These are phyloP conservation scores for Oncorhynchus tshawytscha DNA, from an alignment of 2,113 vertebrate species.

Conservation along the genomic window DNA sequence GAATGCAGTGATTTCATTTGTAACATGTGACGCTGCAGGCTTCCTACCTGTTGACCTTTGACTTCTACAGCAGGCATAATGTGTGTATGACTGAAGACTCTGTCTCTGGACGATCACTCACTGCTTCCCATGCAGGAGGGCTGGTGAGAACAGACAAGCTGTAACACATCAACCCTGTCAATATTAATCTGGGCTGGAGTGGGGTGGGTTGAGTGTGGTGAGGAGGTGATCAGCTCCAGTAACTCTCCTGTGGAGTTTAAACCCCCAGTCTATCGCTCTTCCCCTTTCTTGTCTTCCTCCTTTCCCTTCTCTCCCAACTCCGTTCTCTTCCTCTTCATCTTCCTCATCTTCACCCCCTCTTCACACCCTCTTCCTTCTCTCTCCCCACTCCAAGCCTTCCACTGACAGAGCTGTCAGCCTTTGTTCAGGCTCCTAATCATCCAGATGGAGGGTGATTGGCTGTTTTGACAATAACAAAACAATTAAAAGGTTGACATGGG, in stretches of 20 bases:
- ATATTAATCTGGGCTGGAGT: background rate
- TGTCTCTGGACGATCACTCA: background rate
- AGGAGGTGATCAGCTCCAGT: background rate
- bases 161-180: background rate
- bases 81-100: background rate
- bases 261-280: background rate
- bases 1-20: conserved; percentile 53
- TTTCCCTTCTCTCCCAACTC: background rate
- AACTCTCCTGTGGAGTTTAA: background rate
- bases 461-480: conserved; percentile 11
- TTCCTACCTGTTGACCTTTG: conserved; percentile 48
- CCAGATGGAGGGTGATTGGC: conserved; percentile 19
- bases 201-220: background rate
- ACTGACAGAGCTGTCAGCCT: conserved; percentile 18
- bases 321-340: background rate
- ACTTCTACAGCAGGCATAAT: conserved; percentile 23
- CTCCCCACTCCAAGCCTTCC: background rate
- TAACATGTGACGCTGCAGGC: conserved; percentile 44
- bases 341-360: too few relatives aligned
- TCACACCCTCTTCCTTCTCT: background rate
- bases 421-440: background rate
- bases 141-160: background rate
- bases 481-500: conserved; percentile 19
- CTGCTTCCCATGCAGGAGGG: background rate
- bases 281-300: background rate